A percentile compares a stretch with the other conserved stretches of the same genome.
phyloP scores from a whole-genome alignment of 2,797 vertebrate genomes.

The Ceryle rudis region DNA sequence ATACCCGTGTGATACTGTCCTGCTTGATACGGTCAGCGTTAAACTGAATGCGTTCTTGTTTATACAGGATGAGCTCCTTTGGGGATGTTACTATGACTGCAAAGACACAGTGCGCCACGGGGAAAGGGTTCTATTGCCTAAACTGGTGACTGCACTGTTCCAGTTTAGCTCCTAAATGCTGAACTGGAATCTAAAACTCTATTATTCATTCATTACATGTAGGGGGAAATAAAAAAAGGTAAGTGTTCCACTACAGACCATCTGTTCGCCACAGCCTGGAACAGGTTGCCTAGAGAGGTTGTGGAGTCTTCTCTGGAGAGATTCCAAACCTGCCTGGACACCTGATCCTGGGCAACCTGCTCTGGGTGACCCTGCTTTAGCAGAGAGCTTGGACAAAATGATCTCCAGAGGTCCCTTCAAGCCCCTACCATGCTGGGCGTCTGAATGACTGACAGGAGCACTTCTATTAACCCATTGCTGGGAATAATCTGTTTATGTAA shows the following conservation, averaged over 20 bases:
- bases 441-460: neutral
- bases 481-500: slow-evolving; percentile 32
- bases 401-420: neutral
- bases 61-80: neutral
- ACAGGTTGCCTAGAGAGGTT: neutral
- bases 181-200: neutral
- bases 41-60: neutral
- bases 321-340: neutral
- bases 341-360: neutral
- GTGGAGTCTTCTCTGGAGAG: neutral
- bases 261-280: neutral
- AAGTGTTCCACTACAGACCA: neutral
- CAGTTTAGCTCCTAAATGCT: neutral
- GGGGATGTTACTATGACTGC: slow-evolving; percentile 1
- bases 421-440: neutral
- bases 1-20: neutral
- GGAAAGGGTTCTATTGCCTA: neutral
- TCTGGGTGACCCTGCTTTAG: neutral
- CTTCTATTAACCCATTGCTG: neutral
- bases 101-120: neutral
- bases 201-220: neutral
- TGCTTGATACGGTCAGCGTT: neutral
- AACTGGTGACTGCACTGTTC: neutral
- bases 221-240: too few species aligned
- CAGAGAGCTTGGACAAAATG: neutral